Percentiles rank a stretch among this genome's conserved stretches.
Conservation (phyloP, 2,113 vertebrate genomes). For the Charina bottae region DNA sequence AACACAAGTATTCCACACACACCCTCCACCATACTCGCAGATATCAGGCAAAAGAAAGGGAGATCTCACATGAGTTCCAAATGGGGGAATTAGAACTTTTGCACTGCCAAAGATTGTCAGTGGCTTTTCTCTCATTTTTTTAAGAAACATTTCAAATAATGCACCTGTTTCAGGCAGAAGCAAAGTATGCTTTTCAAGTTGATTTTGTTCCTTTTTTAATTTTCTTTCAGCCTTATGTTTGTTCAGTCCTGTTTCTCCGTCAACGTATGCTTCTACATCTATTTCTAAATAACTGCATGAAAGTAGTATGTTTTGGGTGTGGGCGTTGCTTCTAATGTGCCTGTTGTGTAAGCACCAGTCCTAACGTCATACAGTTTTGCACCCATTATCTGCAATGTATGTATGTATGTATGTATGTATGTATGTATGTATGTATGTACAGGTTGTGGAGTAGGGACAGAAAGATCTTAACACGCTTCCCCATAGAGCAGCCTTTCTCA, state of each 20-base stretch:
- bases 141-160: background rate
- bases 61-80: background rate
- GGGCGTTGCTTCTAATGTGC: background rate
- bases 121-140: background rate
- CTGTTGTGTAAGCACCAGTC: background rate
- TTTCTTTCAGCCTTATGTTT: background rate
- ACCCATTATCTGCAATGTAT: background rate
- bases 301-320: background rate
- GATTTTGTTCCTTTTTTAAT: background rate
- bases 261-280: background rate
- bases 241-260: background rate
- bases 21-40: background rate
- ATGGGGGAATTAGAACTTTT: background rate
- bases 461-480: background rate
- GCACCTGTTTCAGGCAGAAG: background rate
- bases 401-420: too few species aligned
- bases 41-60: background rate
- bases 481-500: background rate
- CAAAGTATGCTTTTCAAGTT: background rate
- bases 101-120: background rate
- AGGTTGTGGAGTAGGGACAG: background rate
- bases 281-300: background rate
- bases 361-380: background rate
- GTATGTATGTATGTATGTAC: too few species aligned
- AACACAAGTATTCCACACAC: background rate